Base-by-base conservation (phyloP, 2,888 invertebrate genomes). In the Apamea crenata region DNA sequence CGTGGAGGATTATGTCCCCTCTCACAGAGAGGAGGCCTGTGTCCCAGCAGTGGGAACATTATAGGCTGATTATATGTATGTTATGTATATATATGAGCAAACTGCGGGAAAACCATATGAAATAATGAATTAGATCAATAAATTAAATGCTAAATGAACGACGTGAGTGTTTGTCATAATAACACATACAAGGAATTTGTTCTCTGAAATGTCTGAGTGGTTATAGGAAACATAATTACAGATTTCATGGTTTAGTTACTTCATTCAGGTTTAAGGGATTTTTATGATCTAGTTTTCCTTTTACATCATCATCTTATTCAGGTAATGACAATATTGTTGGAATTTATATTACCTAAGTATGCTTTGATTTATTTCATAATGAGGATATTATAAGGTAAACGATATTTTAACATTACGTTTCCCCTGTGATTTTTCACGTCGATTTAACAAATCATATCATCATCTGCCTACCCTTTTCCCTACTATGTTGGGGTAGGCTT, bases 271-370 rank as follows among this genome's bases (percentile, higher is more conserved):
- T n/a, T 50, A 67, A 80, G 76, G 86, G 82, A 80, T 61, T 80
- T 84, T 82, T 44, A 10, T 73, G 59, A 77, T 40, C 53, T 69
- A 56, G 2, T 75, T 80, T 87, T 87, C 81, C 79, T 73, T 76
- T 68, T 79, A 83, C 71, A 80, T 87, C 88, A 78, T 72, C 44
- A 70, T 50, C 63, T 50, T 44, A 71, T 71, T 71, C 40, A 73
- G 77, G 72, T 59, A 65, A 81, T 87, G 75, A 82, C 82, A 59
- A 53, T 47, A 32, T 40, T 73, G 8, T 6, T 16, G 18, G 68
- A 75, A 77, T 79, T 5, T 29, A 68, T 61, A 44, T 16, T 71
- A 70, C 25, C n/a, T 67, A 50, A 4, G 16, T 44, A 61, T 29
- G 16, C 12, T 21, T 32, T 59, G 1, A 47, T 69, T n/a, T 32